A percentile compares a stretch with the other conserved stretches of the same genome.
These are phyloP conservation scores for Caiman crocodilus DNA, from an alignment of 2,797 vertebrate species.

Conservation along the genomic window DNA sequence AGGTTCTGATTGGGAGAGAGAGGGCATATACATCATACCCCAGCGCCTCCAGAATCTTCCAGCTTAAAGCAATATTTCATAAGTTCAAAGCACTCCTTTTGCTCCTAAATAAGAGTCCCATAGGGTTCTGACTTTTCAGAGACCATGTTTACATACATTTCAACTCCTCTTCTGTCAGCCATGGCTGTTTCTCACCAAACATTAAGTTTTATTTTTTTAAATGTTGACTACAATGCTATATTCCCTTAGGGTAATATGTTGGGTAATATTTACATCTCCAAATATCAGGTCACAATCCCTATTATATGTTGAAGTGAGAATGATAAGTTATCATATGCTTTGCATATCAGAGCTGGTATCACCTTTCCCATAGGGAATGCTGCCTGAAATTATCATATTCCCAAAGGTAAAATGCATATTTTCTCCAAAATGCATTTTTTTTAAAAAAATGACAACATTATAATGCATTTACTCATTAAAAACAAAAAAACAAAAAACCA, in stretches of 20 bases:
- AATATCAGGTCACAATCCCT: slow-evolving; percentile 88
- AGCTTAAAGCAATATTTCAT: slow-evolving; percentile 81
- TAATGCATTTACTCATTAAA: slow-evolving; percentile 79
- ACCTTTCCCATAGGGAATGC: slow-evolving; percentile 89
- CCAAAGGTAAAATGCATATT: slow-evolving; percentile 88
- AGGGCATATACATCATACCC: slow-evolving; percentile 79
- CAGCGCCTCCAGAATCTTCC: slow-evolving; percentile 83
- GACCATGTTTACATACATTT: slow-evolving; percentile 69
- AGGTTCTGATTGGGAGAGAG: slow-evolving; percentile 82
- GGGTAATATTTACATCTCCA: slow-evolving; percentile 88
- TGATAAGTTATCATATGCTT: slow-evolving; percentile 89
- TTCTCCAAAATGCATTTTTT: slow-evolving; percentile 85
- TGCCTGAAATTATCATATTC: slow-evolving; percentile 87
- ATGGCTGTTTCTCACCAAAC: slow-evolving; percentile 81
- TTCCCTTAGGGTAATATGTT: slow-evolving; percentile 85
- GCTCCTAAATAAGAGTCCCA: slow-evolving; percentile 79
- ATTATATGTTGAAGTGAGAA: slow-evolving; percentile 86
- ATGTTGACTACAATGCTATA: slow-evolving; percentile 84
- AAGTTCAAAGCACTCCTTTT: slow-evolving; percentile 77
- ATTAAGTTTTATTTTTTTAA: slow-evolving; percentile 55
- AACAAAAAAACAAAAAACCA: slow-evolving; percentile 70
- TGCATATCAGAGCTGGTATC: slow-evolving; percentile 89
- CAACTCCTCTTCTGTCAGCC: slow-evolving; percentile 78
- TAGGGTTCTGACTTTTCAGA: slow-evolving; percentile 76
- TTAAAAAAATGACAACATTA: slow-evolving; percentile 79